Base-by-base conservation (phyloP, 1,140 invertebrate genomes). In the Aporrectodea caliginosa region DNA sequence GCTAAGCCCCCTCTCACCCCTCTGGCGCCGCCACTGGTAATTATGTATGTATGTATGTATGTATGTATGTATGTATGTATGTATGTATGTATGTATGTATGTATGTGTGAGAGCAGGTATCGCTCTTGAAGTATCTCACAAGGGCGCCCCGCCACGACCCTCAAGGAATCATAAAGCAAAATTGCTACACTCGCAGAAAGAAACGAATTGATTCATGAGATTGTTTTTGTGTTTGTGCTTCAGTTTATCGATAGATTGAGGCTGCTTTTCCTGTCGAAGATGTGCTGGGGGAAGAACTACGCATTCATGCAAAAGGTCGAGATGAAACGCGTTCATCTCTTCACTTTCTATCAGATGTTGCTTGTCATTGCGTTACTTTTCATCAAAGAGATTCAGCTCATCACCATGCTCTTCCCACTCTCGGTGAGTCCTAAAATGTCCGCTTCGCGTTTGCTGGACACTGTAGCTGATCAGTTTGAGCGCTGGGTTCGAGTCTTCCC, bases 271-370 rank as follows among this genome's bases (percentile, higher is more conserved):
- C 98, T 98, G 96, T 96, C 96, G 30, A 93, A 93, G 82, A 98
- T 98, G 86, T 98, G 98, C 88, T 96, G 98, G 86, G 96, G 96
- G 0, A n/a, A n/a, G n/a, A n/a, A n/a, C n/a, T 96, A 96, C 86
- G 95, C 96, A 92, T 98, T 96, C 88, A 91, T 98, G 75, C 91
- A 96, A 88, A 78, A 84, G 81, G 96, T 98, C n/a, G 95, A 95
- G 73, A 91, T 97, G 16, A 93, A 92, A 82, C 91, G 93, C 77
- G 95, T 98, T 16, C 96, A 98, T 87, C 83, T 98, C 80, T 98
- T 97, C 85, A 98, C 97, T 31, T 82, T 92, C 0, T 95, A 98
- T 81, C 97, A 98, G 89, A 32, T 83, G 1, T 1, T 83, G 0
- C 76, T 68, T 69, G 35, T 78, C 6, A n/a, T 32, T 31, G 35